Base-by-base conservation (phyloP, 1,140 invertebrate species). In the Neuroterus valhalla region DNA sequence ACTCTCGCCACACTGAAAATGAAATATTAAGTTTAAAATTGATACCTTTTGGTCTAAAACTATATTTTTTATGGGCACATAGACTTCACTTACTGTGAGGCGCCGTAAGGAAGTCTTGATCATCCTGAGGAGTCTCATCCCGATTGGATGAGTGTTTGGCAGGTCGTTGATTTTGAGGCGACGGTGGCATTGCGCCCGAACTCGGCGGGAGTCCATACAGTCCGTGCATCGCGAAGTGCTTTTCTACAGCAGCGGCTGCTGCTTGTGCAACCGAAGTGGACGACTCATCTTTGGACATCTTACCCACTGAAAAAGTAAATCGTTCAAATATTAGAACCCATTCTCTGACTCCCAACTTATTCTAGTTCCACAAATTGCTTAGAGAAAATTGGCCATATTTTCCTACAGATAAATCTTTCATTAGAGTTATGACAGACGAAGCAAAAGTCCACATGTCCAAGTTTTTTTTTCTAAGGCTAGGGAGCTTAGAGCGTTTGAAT, bases 1-100 rank as follows among this genome's bases (percentile, higher is more conserved):
- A 86, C 76, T 93, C 92, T 69, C 93, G 91, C 92, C 92, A 93
- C 86, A 93, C 92, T 93, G 85, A 76, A 92, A 52, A 48, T 67
- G n/a, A 55, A 55, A 55, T 55, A 5, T 4, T 17, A 38, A 5
- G 10, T n/a, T 11, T 66, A 10, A 42, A 15, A 45, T 26, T 23
- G 26, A 31, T 11, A 50, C 12, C 5, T 68, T 48, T 23, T 1
- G 48, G 23, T 23, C 14, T 4, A 15, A 69, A 21, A 69, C 11
- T 48, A 19, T 43, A 44, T 69, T 2, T 45, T 48, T 15, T 5
- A 17, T 21, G 12, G 15, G 11, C 15, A 67, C 19, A 10, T 21
- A 67, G 46, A 21, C 8, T 26, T n/a, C 14, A 82, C 86, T 85
- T 82, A 90, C 88, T 84, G 70, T 89, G 87, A 31, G 83, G 71